These are phyloP conservation scores for Phyllotis vaccarum DNA, from an alignment of 2,797 vertebrate genomes.

Conservation along the genomic window DNA sequence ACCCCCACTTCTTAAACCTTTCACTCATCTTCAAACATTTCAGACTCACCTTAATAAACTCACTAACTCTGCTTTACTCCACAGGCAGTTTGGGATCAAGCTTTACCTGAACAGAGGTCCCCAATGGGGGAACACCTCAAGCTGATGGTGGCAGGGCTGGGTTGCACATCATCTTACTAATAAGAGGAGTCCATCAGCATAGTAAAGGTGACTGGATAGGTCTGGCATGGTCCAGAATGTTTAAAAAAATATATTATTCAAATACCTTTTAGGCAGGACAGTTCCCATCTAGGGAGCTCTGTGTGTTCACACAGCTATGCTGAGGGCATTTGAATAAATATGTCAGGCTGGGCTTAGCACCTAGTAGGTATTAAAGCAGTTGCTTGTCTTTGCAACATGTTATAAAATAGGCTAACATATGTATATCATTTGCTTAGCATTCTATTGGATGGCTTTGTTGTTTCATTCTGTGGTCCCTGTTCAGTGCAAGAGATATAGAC, in stretches of 20 bases:
- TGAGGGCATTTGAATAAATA: neutral
- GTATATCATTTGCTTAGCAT: neutral
- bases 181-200: neutral
- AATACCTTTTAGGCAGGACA: neutral
- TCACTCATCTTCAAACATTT: neutral
- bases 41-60: neutral
- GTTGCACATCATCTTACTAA: neutral
- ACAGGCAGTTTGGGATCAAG: neutral
- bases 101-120: neutral
- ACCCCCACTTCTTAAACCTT: neutral
- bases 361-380: neutral
- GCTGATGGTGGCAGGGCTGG: neutral
- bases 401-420: neutral
- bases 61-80: neutral
- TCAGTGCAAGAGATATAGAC: neutral
- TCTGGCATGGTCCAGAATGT: neutral
- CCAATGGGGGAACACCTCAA: neutral
- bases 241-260: neutral
- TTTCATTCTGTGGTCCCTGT: neutral
- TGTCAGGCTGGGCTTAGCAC: neutral
- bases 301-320: neutral
- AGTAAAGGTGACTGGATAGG: neutral
- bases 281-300: neutral
- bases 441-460: constrained; percentile 1
- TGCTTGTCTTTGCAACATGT: neutral